These are phyloP conservation scores for Aeoliscus strigatus DNA, from an alignment of 2,797 vertebrate species.

Conservation along the genomic window DNA sequence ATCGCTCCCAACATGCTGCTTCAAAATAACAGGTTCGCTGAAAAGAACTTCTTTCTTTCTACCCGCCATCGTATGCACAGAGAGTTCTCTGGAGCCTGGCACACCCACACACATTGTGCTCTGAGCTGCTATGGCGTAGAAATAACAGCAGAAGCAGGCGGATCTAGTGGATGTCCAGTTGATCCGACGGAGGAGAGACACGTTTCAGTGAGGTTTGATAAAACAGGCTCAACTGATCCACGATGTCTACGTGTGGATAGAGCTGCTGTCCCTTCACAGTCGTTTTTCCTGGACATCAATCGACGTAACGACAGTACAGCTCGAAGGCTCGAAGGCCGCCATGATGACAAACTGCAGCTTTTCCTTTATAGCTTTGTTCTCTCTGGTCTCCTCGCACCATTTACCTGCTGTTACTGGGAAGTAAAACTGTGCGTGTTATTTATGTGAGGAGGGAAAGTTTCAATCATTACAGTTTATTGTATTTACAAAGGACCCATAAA, in stretches of 20 bases:
- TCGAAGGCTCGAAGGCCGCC: slow-evolving; percentile 17
- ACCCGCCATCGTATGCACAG: slow-evolving; percentile 15
- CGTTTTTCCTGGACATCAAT: slow-evolving; percentile 41
- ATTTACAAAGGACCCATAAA: slow-evolving; percentile 7
- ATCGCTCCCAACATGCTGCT: no score
- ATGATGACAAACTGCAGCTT: slow-evolving; percentile 19
- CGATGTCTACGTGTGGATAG: no score
- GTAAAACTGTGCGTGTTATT: slow-evolving; percentile 25
- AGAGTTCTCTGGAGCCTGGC: slow-evolving; percentile 10
- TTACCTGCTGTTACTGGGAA: slow-evolving; percentile 31
- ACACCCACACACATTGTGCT: slow-evolving; percentile 35
- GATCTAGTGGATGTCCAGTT: no score
- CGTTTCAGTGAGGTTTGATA: no score
- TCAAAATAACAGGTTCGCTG: slow-evolving; percentile 34
- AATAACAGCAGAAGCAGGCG: no score
- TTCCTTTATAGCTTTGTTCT: slow-evolving; percentile 30
- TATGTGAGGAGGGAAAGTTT: slow-evolving; percentile 14
- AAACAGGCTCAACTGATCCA: no score
- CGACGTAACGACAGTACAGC: slow-evolving; percentile 32
- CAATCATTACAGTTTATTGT: slow-evolving; percentile 7
- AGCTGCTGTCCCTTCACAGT: slow-evolving; percentile 29
- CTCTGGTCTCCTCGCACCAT: slow-evolving; percentile 1
- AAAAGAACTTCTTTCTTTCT: no score
- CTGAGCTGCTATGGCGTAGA: slow-evolving; percentile 1
- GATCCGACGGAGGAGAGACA: no score